Evolutionary conservation across 2,888 invertebrate species (phyloP).

Genomic region (Nomada ferruginata): DNA sequence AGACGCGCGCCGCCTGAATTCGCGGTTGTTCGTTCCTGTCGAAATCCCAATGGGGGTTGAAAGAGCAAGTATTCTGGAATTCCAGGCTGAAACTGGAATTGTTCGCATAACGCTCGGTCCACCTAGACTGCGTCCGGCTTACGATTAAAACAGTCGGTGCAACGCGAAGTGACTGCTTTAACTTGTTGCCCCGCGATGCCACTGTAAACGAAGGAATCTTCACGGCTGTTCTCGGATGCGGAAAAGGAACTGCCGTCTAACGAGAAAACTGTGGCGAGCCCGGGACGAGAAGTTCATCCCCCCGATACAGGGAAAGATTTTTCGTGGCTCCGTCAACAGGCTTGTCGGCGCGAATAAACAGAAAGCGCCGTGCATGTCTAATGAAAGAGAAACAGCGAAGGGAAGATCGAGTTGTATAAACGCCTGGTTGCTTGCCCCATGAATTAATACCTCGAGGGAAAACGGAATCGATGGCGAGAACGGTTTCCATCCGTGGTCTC

Average conservation of each 20-base stretch:
- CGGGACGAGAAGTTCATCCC: no score
- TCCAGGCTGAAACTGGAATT: conserved; percentile 1
- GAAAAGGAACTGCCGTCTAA: conserved; percentile 16
- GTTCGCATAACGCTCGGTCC: neutral
- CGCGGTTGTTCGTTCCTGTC: neutral
- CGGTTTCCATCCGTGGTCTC: no score
- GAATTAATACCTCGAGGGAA: neutral
- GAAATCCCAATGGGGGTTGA: conserved; percentile 33
- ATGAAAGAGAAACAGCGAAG: conserved; percentile 10
- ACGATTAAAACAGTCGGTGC: conserved; percentile 26
- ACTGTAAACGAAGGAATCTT: conserved; percentile 32
- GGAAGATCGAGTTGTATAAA: neutral
- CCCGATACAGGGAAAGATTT: neutral
- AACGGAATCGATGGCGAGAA: neutral
- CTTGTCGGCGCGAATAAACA: conserved; percentile 13
- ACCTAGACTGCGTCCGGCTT: neutral
- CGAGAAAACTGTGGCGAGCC: conserved; percentile 4
- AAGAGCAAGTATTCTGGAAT: conserved; percentile 36
- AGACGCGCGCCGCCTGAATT: neutral
- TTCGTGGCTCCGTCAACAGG: conserved; percentile 11
- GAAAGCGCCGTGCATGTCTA: neutral
- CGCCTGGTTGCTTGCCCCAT: neutral
- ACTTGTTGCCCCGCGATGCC: conserved; percentile 17
- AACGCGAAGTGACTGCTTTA: conserved; percentile 8
- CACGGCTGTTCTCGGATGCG: neutral